Conservation (phyloP, 2,797 vertebrate genomes). For the Gallirallus australis region DNA sequence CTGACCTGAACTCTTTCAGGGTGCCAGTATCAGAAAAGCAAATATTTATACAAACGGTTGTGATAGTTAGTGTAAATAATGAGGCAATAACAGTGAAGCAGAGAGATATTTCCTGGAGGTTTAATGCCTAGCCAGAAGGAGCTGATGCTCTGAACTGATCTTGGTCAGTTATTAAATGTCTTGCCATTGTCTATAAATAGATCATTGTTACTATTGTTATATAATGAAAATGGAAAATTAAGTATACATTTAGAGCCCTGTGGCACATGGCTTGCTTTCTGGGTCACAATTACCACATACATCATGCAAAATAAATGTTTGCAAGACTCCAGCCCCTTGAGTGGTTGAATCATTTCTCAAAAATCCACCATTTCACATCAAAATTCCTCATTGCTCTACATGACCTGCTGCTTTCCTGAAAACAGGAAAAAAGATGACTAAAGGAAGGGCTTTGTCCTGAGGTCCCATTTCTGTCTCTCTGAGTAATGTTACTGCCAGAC, state of each 20-base stretch:
- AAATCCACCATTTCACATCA: conserved; percentile 13
- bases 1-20: conserved; percentile 60
- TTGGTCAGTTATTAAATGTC: neutral
- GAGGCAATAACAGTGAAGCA: conserved; percentile 28
- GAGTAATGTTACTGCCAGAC: conserved; percentile 33
- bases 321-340: neutral
- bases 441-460: conserved; percentile 27
- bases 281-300: neutral
- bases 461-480: conserved; percentile 36
- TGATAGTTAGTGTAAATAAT: conserved; percentile 52
- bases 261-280: conserved; percentile 12
- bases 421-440: neutral
- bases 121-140: neutral
- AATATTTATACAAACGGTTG: conserved; percentile 63
- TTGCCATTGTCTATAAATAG: neutral
- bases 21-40: conserved; percentile 54
- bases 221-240: neutral
- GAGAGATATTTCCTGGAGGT: conserved; percentile 6
- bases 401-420: conserved; percentile 30
- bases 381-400: conserved; percentile 15
- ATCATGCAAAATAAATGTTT: neutral
- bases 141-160: conserved; percentile 1
- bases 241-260: neutral
- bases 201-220: neutral
- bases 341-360: neutral